phyloP scores from a whole-genome alignment of 2,888 invertebrate species.

The Baronia brevicornis region DNA sequence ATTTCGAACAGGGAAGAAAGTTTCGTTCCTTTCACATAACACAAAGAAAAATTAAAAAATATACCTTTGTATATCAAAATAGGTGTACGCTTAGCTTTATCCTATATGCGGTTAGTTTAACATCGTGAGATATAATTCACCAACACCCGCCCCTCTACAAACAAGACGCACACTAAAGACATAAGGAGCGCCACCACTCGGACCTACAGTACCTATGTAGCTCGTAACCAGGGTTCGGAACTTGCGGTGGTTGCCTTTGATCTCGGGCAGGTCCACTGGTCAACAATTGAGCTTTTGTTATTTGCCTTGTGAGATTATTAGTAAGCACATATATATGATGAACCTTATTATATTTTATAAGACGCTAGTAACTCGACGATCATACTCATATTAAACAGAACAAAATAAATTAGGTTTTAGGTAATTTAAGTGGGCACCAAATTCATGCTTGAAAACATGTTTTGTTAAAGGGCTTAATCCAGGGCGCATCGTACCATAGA shows the following conservation, averaged over 20 bases:
- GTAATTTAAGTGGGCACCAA: too few relatives aligned
- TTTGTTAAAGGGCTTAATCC: too few relatives aligned
- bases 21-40: too few relatives aligned
- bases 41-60: too few relatives aligned
- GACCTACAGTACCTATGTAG: conserved; percentile 92
- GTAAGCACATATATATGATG: conserved; percentile 6
- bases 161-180: conserved; percentile 27
- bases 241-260: conserved; percentile 99
- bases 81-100: too few relatives aligned
- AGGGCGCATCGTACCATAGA: too few relatives aligned
- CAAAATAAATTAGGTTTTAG: too few relatives aligned
- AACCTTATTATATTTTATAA: not conserved
- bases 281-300: conserved; percentile 25
- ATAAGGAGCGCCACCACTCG: conserved; percentile 18
- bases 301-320: conserved; percentile 7
- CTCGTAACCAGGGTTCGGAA: conserved; percentile 99
- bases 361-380: too few relatives aligned
- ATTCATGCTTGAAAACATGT: too few relatives aligned
- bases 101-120: conserved; percentile 1
- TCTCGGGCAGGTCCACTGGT: conserved; percentile 97
- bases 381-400: too few relatives aligned
- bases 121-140: conserved; percentile 17
- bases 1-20: too few relatives aligned
- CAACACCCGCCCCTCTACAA: conserved; percentile 25
- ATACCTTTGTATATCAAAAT: too few relatives aligned